phyloP scores from a whole-genome alignment of 1,140 invertebrate species.

The Megathymus violae region DNA sequence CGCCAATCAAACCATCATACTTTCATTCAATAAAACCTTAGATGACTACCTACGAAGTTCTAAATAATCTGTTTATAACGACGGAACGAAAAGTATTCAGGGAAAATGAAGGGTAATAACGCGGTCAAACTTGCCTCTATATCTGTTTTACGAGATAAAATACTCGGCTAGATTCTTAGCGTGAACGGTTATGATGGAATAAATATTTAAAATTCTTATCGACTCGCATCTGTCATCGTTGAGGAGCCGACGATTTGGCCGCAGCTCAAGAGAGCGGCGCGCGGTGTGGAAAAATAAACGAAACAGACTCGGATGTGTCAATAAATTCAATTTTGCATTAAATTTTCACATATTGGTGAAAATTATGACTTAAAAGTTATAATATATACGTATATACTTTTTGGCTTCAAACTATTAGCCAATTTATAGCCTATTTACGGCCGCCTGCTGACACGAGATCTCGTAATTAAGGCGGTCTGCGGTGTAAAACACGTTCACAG shows the following conservation, averaged over 20 bases:
- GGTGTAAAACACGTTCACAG: too few relatives aligned
- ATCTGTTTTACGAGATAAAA: background rate
- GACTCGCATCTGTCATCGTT: background rate
- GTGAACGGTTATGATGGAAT: background rate
- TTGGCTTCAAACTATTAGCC: too few relatives aligned
- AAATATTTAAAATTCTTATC: background rate
- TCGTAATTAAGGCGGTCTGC: too few relatives aligned
- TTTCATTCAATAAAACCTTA: too few relatives aligned
- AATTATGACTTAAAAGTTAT: background rate
- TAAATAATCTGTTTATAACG: too few relatives aligned
- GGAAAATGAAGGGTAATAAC: too few relatives aligned
- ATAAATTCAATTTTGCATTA: background rate
- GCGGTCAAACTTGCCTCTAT: background rate
- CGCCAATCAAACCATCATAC: too few relatives aligned
- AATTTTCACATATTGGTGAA: background rate
- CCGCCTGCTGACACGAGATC: too few relatives aligned
- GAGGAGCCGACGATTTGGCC: background rate
- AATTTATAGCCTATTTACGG: too few relatives aligned
- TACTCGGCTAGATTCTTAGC: background rate
- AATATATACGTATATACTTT: too few relatives aligned
- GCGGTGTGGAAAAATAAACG: background rate
- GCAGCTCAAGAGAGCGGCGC: background rate
- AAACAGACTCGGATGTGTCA: background rate
- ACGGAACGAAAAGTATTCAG: too few relatives aligned
- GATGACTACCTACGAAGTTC: too few relatives aligned